Evolutionary conservation across 2,113 vertebrate genomes (phyloP), one percentile per base, ranked within the genome.

Genomic region (Delphinapterus leucas): DNA sequence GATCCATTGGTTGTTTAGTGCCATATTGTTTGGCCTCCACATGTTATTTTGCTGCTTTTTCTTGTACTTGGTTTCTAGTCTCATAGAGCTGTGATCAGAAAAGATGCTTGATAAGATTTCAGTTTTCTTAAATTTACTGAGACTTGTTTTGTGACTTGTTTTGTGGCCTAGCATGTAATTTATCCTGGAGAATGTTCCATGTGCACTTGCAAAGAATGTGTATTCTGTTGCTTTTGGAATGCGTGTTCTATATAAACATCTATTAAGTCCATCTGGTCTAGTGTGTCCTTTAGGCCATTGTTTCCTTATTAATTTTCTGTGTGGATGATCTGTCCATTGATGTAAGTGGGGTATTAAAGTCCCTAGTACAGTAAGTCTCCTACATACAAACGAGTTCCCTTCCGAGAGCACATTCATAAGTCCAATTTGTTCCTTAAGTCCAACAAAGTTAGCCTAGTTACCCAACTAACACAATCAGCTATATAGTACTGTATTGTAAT

Each of bases 341-440:
- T 49, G 41, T 76, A 76, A 76, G 17, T 33, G 2, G 28, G 8
- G 73, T 49, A 1, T 76, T 49, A 76, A 49, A 76, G 73, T 49
- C 41, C 44, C 44, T 76, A 49, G 28, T 76, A 20, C 53, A 55
- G 18, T 55, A 55, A 20, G 53, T 55, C 53, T 6, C 53, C 53
- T 53, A 55, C 53, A 55, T 20, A 55, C 0, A 7, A 55, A 55
- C 6, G 18, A 55, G 53, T 55, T 55, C 5, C 6, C 6, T 55
- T 55, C 53, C 0, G 6, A 55, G 53, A 55, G 53, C 17, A 55
- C 0, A 0, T 55, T 55, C 53, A 0, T 20, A 55, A 55, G 53
- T 55, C 17, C 53, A 20, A 7, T 53, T 53, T 55, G 53, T 55
- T 55, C 53, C 1, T 55, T 55, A 55, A 55, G 53, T 20, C 18